phyloP scores from a whole-genome alignment of 2,113 vertebrate species.

The Microcebus ravelobensis region DNA sequence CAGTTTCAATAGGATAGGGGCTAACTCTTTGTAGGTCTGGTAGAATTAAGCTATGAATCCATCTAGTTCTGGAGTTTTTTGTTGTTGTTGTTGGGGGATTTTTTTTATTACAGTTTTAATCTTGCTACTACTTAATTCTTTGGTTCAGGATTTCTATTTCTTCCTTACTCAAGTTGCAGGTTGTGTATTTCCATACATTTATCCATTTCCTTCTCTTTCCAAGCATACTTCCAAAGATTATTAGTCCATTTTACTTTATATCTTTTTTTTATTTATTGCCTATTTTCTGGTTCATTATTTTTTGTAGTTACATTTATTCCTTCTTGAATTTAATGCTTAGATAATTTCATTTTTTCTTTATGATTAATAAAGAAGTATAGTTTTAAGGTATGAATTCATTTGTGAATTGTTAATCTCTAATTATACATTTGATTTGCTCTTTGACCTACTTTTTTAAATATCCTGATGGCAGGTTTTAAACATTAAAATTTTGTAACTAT shows the following conservation, averaged over 20 bases:
- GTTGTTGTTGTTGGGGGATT: too few relatives aligned
- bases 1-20: too few relatives aligned
- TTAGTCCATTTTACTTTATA: neutral
- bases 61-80: too few relatives aligned
- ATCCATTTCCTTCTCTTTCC: neutral
- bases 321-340: neutral
- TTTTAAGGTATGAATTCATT: neutral
- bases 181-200: too few relatives aligned
- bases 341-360: neutral
- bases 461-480: neutral
- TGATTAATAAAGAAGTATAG: neutral
- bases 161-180: too few relatives aligned
- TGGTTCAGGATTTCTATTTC: too few relatives aligned
- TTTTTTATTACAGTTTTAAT: too few relatives aligned
- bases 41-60: too few relatives aligned
- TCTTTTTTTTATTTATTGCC: neutral
- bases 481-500: neutral
- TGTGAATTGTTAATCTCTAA: neutral
- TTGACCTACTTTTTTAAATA: neutral
- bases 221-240: neutral
- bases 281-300: slow-evolving; percentile 18
- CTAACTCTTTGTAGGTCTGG: too few relatives aligned
- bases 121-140: too few relatives aligned
- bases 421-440: neutral
- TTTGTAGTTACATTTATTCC: neutral